Percentiles rank a stretch among this genome's conserved stretches.
Evolutionary conservation across 2,113 vertebrate species (phyloP).

Genomic region (Eulemur macaco): DNA sequence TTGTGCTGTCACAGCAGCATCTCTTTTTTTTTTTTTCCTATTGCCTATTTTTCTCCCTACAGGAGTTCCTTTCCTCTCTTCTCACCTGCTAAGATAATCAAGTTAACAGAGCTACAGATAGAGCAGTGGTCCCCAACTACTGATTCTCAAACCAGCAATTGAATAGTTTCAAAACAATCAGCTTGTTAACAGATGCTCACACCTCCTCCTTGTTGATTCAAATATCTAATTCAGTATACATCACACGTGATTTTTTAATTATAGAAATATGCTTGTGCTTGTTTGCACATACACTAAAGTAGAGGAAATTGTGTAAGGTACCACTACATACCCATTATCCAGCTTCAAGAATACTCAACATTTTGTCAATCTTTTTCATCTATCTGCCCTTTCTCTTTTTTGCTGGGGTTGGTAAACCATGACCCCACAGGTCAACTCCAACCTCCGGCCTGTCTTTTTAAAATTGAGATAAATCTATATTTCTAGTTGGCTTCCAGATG

Average conservation of each 20-base stretch:
- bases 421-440: background rate
- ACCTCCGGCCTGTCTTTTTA: background rate
- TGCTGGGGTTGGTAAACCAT: background rate
- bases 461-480: background rate
- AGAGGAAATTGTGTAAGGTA: background rate
- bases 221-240: background rate
- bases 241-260: background rate
- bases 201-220: background rate
- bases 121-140: background rate
- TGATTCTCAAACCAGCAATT: slow-evolving; percentile 7
- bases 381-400: background rate
- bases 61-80: background rate
- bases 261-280: background rate
- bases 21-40: background rate
- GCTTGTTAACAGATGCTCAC: background rate
- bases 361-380: background rate
- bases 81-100: background rate
- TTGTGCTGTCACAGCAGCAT: background rate
- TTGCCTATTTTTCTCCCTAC: background rate
- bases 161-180: slow-evolving; percentile 45
- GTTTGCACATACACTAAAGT: background rate
- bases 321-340: background rate
- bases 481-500: background rate
- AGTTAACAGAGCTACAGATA: background rate
- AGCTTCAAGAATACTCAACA: background rate